A percentile compares a stretch with the other conserved stretches of the same genome.
Conservation (phyloP, 2,797 vertebrate genomes). For the Manis pentadactyla region DNA sequence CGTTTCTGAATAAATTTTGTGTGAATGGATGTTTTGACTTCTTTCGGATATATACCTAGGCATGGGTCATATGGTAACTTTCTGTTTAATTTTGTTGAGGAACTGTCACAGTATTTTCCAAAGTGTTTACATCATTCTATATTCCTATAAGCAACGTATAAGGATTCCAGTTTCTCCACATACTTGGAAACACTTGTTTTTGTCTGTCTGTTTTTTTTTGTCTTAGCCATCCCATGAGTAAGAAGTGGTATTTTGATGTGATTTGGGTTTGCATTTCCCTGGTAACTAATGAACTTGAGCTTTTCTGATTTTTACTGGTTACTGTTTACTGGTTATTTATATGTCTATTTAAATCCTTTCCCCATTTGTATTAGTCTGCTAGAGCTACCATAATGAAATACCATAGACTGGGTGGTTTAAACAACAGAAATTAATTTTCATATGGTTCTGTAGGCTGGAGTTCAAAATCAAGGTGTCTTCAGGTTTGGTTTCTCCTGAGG, state of each 20-base stretch:
- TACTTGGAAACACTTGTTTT: background rate
- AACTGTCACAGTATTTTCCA: background rate
- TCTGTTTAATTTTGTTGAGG: background rate
- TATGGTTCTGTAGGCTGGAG: background rate
- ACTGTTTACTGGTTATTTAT: background rate
- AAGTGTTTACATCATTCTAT: background rate
- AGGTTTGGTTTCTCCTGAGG: background rate
- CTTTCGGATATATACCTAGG: background rate
- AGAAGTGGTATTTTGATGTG: background rate
- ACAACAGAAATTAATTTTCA: background rate
- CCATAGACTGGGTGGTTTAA: background rate
- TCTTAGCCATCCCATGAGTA: background rate
- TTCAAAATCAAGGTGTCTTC: background rate
- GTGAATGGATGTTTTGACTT: background rate
- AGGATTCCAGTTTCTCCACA: background rate
- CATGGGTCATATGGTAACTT: background rate
- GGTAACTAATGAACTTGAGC: background rate
- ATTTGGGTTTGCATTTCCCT: background rate
- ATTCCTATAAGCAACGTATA: background rate
- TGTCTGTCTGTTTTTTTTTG: background rate
- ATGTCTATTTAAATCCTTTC: background rate
- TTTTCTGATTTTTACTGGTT: background rate
- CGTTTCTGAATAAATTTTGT: background rate
- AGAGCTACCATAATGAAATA: background rate
- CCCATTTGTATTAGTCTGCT: background rate